These are phyloP conservation scores for Gasterosteus nipponicus DNA, from an alignment of 2,113 vertebrate genomes.

Conservation along the genomic window DNA sequence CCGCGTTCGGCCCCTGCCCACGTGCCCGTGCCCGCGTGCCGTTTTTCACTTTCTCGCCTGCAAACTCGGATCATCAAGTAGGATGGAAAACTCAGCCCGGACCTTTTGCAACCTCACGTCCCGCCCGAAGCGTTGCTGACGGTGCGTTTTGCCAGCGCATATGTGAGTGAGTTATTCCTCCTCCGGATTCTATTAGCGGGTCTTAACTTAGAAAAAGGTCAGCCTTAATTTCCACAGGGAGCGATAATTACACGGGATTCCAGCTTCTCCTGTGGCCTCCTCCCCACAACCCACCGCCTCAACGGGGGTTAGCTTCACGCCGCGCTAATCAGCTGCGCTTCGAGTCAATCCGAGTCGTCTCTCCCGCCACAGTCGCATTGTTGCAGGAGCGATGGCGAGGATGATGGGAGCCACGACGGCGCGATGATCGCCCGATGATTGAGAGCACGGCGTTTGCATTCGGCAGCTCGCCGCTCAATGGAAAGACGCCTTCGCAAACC, in stretches of 20 bases:
- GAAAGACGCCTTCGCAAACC: slow-evolving; percentile 31
- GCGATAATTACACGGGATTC: slow-evolving; percentile 62
- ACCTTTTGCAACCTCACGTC: slow-evolving; percentile 24
- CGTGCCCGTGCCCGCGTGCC: too few species aligned
- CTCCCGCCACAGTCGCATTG: neutral
- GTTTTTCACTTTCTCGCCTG: too few species aligned
- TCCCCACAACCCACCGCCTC: slow-evolving; percentile 33
- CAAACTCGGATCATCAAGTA: slow-evolving; percentile 11
- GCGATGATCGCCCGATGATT: slow-evolving; percentile 50
- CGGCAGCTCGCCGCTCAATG: slow-evolving; percentile 26
- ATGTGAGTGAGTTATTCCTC: slow-evolving; percentile 51
- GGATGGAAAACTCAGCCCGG: neutral
- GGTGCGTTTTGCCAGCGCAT: slow-evolving; percentile 41
- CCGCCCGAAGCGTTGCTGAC: slow-evolving; percentile 50
- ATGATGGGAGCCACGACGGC: slow-evolving; percentile 32
- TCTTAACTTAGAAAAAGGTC: slow-evolving; percentile 63
- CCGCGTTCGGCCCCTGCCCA: too few species aligned
- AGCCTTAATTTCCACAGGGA: slow-evolving; percentile 66
- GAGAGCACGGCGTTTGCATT: slow-evolving; percentile 49
- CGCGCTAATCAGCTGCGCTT: slow-evolving; percentile 26
- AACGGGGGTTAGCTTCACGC: slow-evolving; percentile 6
- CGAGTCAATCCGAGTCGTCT: neutral
- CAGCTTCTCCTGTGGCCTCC: slow-evolving; percentile 40
- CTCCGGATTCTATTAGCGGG: slow-evolving; percentile 61
- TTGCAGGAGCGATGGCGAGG: slow-evolving; percentile 38